A percentile compares a stretch with the other conserved stretches of the same genome.
These are phyloP conservation scores for Tychaedon coryphoeus DNA, from an alignment of 2,113 vertebrate species.

Conservation along the genomic window DNA sequence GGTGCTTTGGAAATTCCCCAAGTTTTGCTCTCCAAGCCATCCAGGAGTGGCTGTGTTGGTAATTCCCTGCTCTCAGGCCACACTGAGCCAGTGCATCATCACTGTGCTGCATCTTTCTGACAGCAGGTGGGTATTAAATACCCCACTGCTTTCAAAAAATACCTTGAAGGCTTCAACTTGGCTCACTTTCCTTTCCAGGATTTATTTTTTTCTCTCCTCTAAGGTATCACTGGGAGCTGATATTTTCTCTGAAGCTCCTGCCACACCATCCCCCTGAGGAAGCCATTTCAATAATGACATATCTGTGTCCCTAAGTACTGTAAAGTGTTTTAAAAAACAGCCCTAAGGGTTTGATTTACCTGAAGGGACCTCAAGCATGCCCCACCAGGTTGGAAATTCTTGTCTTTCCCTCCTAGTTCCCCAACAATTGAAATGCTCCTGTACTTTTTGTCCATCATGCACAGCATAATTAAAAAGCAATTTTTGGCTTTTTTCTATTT, in stretches of 20 bases:
- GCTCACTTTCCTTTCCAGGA: background rate
- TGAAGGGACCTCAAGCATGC: background rate
- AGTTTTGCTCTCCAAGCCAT: background rate
- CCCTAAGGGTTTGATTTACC: background rate
- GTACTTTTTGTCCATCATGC: background rate
- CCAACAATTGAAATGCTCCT: background rate
- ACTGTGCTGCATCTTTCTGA: background rate
- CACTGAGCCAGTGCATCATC: background rate
- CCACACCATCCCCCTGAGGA: background rate
- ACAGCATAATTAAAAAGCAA: conserved; percentile 36
- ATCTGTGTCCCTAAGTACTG: background rate
- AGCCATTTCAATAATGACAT: background rate
- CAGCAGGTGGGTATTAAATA: background rate
- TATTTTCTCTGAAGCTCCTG: background rate
- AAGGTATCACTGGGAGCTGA: background rate
- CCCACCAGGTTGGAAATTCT: background rate
- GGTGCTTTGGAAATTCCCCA: background rate
- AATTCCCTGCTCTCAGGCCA: background rate
- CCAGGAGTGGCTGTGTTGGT: accelerated
- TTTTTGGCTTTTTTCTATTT: background rate
- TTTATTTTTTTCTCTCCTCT: background rate
- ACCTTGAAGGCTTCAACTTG: background rate
- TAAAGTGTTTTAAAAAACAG: background rate
- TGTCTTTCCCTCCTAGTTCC: background rate
- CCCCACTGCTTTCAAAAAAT: background rate